These are phyloP conservation scores for Carapus acus DNA, from an alignment of 2,797 vertebrate genomes.

Conservation along the genomic window DNA sequence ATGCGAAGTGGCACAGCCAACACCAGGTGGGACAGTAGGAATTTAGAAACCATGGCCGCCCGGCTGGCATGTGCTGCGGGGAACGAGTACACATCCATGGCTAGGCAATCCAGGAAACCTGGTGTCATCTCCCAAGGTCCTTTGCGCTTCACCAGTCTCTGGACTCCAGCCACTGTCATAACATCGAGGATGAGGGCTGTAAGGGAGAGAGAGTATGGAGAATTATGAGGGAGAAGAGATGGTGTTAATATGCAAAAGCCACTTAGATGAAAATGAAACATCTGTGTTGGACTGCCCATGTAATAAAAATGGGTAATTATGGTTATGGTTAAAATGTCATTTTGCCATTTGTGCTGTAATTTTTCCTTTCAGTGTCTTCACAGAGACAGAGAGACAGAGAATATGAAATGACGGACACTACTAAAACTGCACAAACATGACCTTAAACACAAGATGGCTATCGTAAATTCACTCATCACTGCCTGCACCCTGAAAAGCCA, in stretches of 20 bases:
- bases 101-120: conserved; percentile 83
- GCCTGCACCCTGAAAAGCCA: no score
- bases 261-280: no score
- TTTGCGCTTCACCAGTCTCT: conserved; percentile 86
- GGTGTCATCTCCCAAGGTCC: conserved; percentile 85
- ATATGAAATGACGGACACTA: no score
- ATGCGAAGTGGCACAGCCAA: conserved; percentile 89
- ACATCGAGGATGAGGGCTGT: conserved; percentile 88
- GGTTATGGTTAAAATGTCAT: no score
- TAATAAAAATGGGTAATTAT: no score
- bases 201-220: neutral
- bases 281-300: no score
- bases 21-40: conserved; percentile 93
- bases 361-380: no score
- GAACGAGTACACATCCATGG: conserved; percentile 91
- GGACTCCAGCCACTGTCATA: conserved; percentile 84
- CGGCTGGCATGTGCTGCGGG: conserved; percentile 89
- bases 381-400: no score
- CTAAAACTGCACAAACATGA: no score
- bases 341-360: no score
- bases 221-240: neutral
- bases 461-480: no score
- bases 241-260: neutral
- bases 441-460: neutral
- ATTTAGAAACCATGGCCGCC: conserved; percentile 91